Evolutionary conservation across 23 tunicate genomes (phyloP), one percentile per base, ranked within the genome.

Genomic region (Diplosoma virens): DNA sequence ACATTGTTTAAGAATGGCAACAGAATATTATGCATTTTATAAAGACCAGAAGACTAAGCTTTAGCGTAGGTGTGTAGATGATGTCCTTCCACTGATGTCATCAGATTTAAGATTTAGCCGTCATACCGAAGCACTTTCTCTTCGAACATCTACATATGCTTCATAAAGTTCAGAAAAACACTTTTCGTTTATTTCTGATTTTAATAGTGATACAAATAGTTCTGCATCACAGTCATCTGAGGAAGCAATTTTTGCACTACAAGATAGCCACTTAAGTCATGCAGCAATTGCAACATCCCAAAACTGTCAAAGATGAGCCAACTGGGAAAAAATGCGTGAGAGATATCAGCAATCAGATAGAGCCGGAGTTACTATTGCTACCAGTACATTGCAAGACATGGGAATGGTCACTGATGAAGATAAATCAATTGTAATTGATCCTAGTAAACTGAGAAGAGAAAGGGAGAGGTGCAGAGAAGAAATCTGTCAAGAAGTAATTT

Each of bases 361-460:
- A 27, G 70, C 79, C 7, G 79, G 79, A 45, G 79, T 67, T 74
- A 34, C 79, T 45, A 34, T 74, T 74, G 79, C 79, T 5, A 74
- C 79, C 36, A 24, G 79, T 54, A 36, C 33, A 50, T 54, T 54
- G 61, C 79, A 74, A 74, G 79, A 74, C 28, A 17, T 74, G 18
- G 68, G 79, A 47, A 46, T 74, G 61, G 21, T 74, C 60, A 74
- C 11, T 6, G 67, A 46, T 14, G 21, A 74, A 18, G 37, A 74
- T 54, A 21, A 22, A 24, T 46, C 70, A 28, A 5, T 63, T 3
- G 70, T 63, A 30, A 63, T 28, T 27, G 70, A 63, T 63, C 70
- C 36, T 25, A 63, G 70, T 30, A 63, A 63, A 30, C 20, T 26
- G 36, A n/a, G n/a, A n/a, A n/a, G n/a, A n/a, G 16, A 30, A 28